These are phyloP conservation scores for Andrena camellia DNA, from an alignment of 2,888 invertebrate genomes.

Conservation along the genomic window DNA sequence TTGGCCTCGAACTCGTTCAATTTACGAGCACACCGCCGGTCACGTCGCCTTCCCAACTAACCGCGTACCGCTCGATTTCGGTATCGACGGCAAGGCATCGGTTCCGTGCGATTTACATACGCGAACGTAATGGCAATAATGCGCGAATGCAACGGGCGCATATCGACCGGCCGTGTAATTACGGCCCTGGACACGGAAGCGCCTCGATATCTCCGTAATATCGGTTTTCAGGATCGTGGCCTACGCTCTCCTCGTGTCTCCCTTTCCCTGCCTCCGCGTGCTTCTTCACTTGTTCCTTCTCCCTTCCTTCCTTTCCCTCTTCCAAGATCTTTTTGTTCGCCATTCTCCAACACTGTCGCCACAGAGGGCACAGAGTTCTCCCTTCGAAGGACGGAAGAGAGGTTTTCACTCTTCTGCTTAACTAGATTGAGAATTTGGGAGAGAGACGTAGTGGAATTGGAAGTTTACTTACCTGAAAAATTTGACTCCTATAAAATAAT, in stretches of 20 bases:
- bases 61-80: slow-evolving; percentile 31
- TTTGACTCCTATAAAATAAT: too few relatives aligned
- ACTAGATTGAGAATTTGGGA: not conserved
- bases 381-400: not conserved
- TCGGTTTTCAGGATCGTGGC: slow-evolving; percentile 71
- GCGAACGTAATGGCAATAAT: slow-evolving; percentile 64
- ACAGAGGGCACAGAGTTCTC: not conserved
- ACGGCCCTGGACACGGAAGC: slow-evolving; percentile 73
- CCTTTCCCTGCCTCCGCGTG: slow-evolving; percentile 4
- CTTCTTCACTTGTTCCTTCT: not conserved
- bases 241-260: slow-evolving; percentile 39
- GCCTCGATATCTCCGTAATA: slow-evolving; percentile 68
- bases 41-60: not conserved
- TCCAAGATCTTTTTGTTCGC: slow-evolving; percentile 23
- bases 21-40: slow-evolving; percentile 40
- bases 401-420: not conserved
- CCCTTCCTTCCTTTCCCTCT: not conserved
- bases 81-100: slow-evolving; percentile 58
- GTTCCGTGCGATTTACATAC: slow-evolving; percentile 43
- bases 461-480: too few relatives aligned
- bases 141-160: slow-evolving; percentile 62
- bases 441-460: not conserved
- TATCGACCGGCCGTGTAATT: slow-evolving; percentile 64
- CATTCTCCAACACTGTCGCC: slow-evolving; percentile 20
- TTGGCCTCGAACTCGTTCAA: slow-evolving; percentile 32